These are phyloP conservation scores for Whitmania pigra DNA, from an alignment of 1,140 invertebrate species.

Conservation along the genomic window DNA sequence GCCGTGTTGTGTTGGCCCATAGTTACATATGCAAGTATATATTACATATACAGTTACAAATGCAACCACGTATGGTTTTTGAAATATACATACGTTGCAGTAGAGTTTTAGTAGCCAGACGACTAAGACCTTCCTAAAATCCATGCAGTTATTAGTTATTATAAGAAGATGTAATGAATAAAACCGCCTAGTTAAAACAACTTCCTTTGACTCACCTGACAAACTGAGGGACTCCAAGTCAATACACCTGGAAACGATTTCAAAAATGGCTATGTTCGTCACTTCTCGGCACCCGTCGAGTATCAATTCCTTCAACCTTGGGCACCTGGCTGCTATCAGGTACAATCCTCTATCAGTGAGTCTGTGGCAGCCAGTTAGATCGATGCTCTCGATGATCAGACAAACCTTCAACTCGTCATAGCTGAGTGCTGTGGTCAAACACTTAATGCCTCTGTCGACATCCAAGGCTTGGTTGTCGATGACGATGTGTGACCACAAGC, in stretches of 20 bases:
- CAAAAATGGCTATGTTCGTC: slow-evolving; percentile 55
- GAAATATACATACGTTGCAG: too few relatives aligned
- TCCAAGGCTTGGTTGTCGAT: slow-evolving; percentile 47
- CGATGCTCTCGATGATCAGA: slow-evolving; percentile 51
- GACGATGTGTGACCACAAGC: slow-evolving; percentile 58
- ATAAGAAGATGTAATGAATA: too few relatives aligned
- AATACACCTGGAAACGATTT: slow-evolving; percentile 53
- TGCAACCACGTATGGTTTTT: too few relatives aligned
- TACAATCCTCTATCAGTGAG: slow-evolving; percentile 62
- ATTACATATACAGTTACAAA: too few relatives aligned
- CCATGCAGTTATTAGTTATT: too few relatives aligned
- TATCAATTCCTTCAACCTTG: slow-evolving; percentile 58
- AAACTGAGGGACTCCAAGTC: slow-evolving; percentile 61
- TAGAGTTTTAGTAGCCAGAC: too few relatives aligned
- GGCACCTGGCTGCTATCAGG: slow-evolving; percentile 55
- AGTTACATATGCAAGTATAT: too few relatives aligned
- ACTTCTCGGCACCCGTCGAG: slow-evolving; percentile 55
- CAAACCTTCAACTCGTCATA: slow-evolving; percentile 42
- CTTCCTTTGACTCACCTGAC: slow-evolving; percentile 48
- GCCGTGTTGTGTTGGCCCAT: too few relatives aligned
- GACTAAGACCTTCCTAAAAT: too few relatives aligned
- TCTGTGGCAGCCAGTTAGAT: slow-evolving; percentile 57
- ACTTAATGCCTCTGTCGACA: slow-evolving; percentile 57
- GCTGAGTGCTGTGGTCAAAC: slow-evolving; percentile 41
- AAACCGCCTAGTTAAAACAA: too few relatives aligned